Evolutionary conservation across 2,888 invertebrate genomes (phyloP).

Genomic region (Pseudococcus jackbeardsleyi): DNA sequence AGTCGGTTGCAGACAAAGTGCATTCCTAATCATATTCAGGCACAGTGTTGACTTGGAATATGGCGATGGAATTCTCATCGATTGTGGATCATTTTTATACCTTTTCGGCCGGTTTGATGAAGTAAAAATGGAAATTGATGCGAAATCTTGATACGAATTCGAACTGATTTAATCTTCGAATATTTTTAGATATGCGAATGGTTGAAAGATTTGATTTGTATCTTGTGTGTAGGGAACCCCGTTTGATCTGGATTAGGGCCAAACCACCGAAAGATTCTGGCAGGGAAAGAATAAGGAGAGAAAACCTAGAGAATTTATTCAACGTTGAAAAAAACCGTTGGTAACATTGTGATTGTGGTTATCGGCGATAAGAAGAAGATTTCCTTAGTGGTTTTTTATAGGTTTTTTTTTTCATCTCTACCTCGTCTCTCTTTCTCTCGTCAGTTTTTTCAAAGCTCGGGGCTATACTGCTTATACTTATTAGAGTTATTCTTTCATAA

Average conservation of each 20-base stretch:
- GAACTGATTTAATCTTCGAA: background rate
- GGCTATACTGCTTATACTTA: constrained; percentile 60
- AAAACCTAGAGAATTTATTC: constrained; percentile 1
- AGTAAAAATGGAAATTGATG: background rate
- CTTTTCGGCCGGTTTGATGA: background rate
- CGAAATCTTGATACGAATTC: background rate
- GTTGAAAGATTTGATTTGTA: background rate
- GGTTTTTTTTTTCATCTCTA: constrained; percentile 25
- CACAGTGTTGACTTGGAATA: constrained; percentile 17
- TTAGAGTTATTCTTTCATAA: constrained; percentile 59
- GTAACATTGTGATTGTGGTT: constrained; percentile 54
- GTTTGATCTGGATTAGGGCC: constrained; percentile 1
- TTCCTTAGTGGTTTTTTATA: constrained; percentile 56
- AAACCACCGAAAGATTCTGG: background rate
- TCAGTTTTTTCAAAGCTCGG: constrained; percentile 48
- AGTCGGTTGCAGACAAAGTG: constrained; percentile 53
- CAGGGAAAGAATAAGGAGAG: background rate
- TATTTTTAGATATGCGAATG: background rate
- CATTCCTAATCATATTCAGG: constrained; percentile 55
- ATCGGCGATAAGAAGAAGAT: constrained; percentile 54
- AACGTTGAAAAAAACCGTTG: constrained; percentile 28
- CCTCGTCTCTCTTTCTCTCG: constrained; percentile 39
- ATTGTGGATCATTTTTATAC: background rate
- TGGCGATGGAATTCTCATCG: background rate
- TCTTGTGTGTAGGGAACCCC: background rate